Evolutionary conservation across 1,140 invertebrate genomes (phyloP).

Genomic region (Aradophagus sp.): DNA sequence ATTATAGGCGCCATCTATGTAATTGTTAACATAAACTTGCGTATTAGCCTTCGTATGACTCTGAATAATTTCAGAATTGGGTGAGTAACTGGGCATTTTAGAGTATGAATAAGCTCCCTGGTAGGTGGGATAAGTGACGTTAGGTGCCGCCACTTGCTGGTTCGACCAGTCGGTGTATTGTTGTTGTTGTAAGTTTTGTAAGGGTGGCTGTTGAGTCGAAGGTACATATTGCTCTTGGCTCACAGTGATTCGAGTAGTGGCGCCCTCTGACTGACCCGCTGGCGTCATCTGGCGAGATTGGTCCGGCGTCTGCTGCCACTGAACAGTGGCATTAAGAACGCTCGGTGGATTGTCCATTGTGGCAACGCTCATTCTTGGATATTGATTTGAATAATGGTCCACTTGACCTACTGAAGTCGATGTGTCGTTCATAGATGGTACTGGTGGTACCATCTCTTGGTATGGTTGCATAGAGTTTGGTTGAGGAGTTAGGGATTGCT

Average conservation of each 20-base stretch:
- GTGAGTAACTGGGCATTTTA: slow-evolving; percentile 46
- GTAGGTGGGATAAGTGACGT: slow-evolving; percentile 17
- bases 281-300: slow-evolving; percentile 17
- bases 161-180: slow-evolving; percentile 17
- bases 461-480: not conserved
- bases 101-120: slow-evolving; percentile 25
- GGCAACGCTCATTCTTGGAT: slow-evolving; percentile 50
- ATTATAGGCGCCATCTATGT: slow-evolving; percentile 60
- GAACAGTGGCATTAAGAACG: slow-evolving; percentile 28
- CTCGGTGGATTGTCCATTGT: slow-evolving; percentile 47
- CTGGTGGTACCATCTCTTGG: slow-evolving; percentile 2
- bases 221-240: slow-evolving; percentile 39
- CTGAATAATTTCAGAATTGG: slow-evolving; percentile 66
- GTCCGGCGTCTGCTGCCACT: slow-evolving; percentile 45
- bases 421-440: slow-evolving; percentile 11
- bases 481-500: slow-evolving; percentile 1
- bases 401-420: not conserved
- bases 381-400: slow-evolving; percentile 18
- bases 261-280: slow-evolving; percentile 1
- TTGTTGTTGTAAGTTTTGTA: slow-evolving; percentile 1
- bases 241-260: slow-evolving; percentile 26
- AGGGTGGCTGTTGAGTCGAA: too few relatives aligned
- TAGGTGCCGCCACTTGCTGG: slow-evolving; percentile 18
- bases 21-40: slow-evolving; percentile 60
- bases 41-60: slow-evolving; percentile 65